Base-by-base conservation (phyloP, 2,888 invertebrate genomes). In the Agriotes lineatus region DNA sequence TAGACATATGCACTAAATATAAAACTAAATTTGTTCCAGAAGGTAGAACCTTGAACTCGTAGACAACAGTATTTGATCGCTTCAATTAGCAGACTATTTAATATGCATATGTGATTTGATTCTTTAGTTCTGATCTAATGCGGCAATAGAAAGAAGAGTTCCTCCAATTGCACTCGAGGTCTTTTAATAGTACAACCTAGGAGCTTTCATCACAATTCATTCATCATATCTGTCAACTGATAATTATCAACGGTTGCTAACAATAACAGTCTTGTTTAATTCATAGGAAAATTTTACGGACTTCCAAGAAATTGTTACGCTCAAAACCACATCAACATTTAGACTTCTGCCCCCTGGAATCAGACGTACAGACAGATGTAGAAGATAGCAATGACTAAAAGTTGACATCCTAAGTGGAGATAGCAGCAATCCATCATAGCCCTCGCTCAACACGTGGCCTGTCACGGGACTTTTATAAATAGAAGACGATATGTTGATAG, bases 381-480 rank as follows among this genome's bases (percentile, higher is more conserved):
- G 63, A 56, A 30, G 56, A 56, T 63, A 42, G 18, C 25, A 56
- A 33, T 35, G 63, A 45, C 66, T 39, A 39, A 52, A 52, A 54
- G 52, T 56, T 65, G 69, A 69, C 69, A 60, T 45, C 45, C 58
- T 56, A 63, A 63, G 58, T 64, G 64, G 58, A 59, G 65, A 69
- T 69, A 59, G 65, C 54, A 42, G 60, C 54, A 57, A 69, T 69
- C 60, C 44, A 69, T 69, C 69, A 69, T 54, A 20, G 42, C 14
- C 54, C 37, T 64, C 58, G n/a, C 25, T 65, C 39, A 64, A 69
- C 69, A 65, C 60, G 65, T 69, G 69, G 60, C 44, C 35, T 67
- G 60, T 61, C 35, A 56, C 50, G 18, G 35, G 39, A 30, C 12
- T 45, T 60, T 67, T 54, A 54, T 60, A 67, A 35, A 67, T 52